phyloP scores from a whole-genome alignment of 2,888 invertebrate species.

The Tachina grossa region DNA sequence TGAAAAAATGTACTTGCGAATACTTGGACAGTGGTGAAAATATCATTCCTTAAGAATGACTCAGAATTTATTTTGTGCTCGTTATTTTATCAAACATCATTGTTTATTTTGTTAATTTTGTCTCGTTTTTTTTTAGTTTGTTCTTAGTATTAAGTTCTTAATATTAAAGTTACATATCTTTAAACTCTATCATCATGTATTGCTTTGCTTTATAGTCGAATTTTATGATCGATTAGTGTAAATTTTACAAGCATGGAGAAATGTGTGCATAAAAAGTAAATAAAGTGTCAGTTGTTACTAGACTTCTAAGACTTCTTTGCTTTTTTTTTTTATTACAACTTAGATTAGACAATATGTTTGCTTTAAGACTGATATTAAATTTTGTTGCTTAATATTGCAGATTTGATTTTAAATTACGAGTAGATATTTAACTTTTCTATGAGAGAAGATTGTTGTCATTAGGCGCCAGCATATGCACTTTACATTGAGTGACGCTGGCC shows the following conservation, averaged over 20 bases:
- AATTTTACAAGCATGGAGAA: not conserved
- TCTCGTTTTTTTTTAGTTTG: too few species aligned
- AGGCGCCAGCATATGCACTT: not conserved
- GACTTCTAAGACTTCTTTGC: not conserved
- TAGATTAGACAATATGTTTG: not conserved
- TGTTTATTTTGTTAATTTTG: too few species aligned
- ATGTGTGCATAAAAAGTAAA: not conserved
- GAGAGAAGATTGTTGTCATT: not conserved
- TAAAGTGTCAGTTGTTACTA: not conserved
- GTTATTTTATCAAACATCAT: too few species aligned
- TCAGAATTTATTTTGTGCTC: too few species aligned
- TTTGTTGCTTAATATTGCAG: conserved; percentile 23
- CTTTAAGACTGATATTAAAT: conserved; percentile 17
- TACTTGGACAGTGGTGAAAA: too few species aligned
- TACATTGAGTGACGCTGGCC: not conserved
- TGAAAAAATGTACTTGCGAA: too few species aligned
- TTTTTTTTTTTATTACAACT: not conserved
- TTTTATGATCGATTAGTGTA: conserved; percentile 1
- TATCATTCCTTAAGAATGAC: too few species aligned
- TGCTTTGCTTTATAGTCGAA: not conserved
- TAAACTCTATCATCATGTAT: not conserved
- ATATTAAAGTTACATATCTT: not conserved
- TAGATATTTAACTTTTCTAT: not conserved
- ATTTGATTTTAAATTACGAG: conserved; percentile 30
- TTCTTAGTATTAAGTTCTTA: not conserved